These are phyloP conservation scores for Zhengitettix transpicula DNA, from an alignment of 2,888 invertebrate genomes.

Conservation along the genomic window DNA sequence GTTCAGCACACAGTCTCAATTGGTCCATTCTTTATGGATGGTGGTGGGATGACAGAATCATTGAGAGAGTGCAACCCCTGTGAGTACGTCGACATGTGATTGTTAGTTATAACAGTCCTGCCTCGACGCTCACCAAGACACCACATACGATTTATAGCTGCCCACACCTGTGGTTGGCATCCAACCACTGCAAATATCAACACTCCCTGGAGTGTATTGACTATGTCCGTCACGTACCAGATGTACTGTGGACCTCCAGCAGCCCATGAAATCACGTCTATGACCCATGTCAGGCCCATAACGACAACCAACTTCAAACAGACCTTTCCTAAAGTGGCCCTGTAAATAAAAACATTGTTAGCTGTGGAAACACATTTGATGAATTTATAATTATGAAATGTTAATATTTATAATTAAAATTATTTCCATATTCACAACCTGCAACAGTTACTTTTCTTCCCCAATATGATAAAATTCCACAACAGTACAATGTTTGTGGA, in stretches of 20 bases:
- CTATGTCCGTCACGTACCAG: conserved; percentile 71
- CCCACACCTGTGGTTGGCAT: conserved; percentile 68
- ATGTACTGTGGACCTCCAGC: conserved; percentile 63
- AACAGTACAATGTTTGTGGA: too few relatives aligned
- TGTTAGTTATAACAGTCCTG: conserved; percentile 17
- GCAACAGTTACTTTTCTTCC: too few relatives aligned
- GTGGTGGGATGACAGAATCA: conserved; percentile 54
- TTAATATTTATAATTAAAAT: too few relatives aligned
- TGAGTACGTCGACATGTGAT: conserved; percentile 46
- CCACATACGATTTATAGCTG: conserved; percentile 47
- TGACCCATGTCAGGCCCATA: conserved; percentile 62
- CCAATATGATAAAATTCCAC: too few relatives aligned
- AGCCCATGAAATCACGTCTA: conserved; percentile 70
- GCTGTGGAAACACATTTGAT: too few relatives aligned
- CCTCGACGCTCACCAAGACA: conserved; percentile 38
- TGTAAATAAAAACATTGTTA: conserved; percentile 23
- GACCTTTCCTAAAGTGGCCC: conserved; percentile 65
- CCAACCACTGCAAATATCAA: conserved; percentile 80
- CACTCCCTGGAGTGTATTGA: conserved; percentile 75
- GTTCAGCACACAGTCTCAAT: conserved; percentile 36
- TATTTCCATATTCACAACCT: too few relatives aligned
- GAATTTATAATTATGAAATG: too few relatives aligned
- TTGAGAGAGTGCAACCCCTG: conserved; percentile 70
- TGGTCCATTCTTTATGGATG: conserved; percentile 37
- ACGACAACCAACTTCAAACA: conserved; percentile 74